A percentile compares a stretch with the other conserved stretches of the same genome.
Evolutionary conservation across 1,140 invertebrate genomes (phyloP).

Genomic region (Magallana angulata): DNA sequence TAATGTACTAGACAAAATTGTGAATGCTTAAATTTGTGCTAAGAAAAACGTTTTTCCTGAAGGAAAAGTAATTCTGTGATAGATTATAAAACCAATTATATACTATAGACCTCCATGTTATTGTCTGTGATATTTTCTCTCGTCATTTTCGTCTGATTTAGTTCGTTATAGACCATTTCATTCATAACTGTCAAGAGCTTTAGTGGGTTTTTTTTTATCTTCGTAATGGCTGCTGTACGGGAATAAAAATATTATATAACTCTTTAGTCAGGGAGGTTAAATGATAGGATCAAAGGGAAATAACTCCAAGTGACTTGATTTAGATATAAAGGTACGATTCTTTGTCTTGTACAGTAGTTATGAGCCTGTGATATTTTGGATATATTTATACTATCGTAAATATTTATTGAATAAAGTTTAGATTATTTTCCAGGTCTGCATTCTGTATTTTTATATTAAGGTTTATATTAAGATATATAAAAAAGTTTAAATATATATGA

Average conservation of each 20-base stretch:
- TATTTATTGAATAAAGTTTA: constrained; percentile 35
- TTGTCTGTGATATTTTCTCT: constrained; percentile 27
- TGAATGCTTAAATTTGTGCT: no score
- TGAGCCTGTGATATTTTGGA: constrained; percentile 25
- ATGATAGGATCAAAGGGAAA: no score
- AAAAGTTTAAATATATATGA: no score
- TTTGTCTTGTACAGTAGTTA: constrained; percentile 20
- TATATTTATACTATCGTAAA: constrained; percentile 29
- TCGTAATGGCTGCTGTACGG: not conserved
- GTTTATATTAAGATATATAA: no score
- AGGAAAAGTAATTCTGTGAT: not conserved
- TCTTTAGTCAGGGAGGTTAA: no score
- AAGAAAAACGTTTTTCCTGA: no score
- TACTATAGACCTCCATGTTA: constrained; percentile 21
- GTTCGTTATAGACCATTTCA: not conserved
- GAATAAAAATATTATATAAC: not conserved
- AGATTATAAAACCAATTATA: not conserved
- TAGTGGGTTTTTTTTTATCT: not conserved
- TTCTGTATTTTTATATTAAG: no score
- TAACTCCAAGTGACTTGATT: no score
- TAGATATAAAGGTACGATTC: not conserved
- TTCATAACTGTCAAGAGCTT: constrained; percentile 12
- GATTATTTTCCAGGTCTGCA: not conserved
- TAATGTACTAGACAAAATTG: no score
- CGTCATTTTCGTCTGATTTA: not conserved